A percentile compares a stretch with the other conserved stretches of the same genome.
Evolutionary conservation across 2,888 invertebrate genomes (phyloP).

Genomic region (Rhagium mordax): DNA sequence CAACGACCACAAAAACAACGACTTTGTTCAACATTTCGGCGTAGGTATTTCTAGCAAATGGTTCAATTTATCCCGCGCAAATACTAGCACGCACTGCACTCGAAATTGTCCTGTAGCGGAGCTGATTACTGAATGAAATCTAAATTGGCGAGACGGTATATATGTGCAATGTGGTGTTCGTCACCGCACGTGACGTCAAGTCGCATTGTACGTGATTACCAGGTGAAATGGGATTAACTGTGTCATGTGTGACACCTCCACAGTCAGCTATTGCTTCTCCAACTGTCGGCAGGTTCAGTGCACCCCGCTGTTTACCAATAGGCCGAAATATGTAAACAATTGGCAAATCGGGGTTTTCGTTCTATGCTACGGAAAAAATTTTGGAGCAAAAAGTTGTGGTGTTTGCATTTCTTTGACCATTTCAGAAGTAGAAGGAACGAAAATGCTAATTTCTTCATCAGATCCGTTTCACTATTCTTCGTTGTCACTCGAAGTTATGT

Average conservation of each 20-base stretch:
- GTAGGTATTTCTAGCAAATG: background rate
- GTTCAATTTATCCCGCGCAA: background rate
- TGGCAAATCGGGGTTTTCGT: too few species aligned
- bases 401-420: too few species aligned
- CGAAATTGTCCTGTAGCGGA: background rate
- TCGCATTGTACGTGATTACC: slow-evolving; percentile 27
- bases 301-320: slow-evolving; percentile 17
- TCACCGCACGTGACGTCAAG: slow-evolving; percentile 9
- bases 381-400: too few species aligned
- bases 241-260: slow-evolving; percentile 12
- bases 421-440: too few species aligned
- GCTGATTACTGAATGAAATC: slow-evolving; percentile 31
- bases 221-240: slow-evolving; percentile 25
- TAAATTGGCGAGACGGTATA: slow-evolving; percentile 23
- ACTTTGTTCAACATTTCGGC: slow-evolving; percentile 17
- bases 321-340: background rate
- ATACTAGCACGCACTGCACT: background rate
- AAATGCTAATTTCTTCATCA: too few species aligned
- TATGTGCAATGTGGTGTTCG: slow-evolving; percentile 20
- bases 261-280: slow-evolving; percentile 9
- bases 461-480: too few species aligned
- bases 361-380: too few species aligned
- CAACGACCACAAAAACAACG: slow-evolving; percentile 5
- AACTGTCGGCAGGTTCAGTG: slow-evolving; percentile 10
- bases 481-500: too few species aligned